Evolutionary conservation across 2,113 vertebrate species (phyloP), one percentile per base, ranked within the genome.

Genomic region (Pelecanoides urinatrix): DNA sequence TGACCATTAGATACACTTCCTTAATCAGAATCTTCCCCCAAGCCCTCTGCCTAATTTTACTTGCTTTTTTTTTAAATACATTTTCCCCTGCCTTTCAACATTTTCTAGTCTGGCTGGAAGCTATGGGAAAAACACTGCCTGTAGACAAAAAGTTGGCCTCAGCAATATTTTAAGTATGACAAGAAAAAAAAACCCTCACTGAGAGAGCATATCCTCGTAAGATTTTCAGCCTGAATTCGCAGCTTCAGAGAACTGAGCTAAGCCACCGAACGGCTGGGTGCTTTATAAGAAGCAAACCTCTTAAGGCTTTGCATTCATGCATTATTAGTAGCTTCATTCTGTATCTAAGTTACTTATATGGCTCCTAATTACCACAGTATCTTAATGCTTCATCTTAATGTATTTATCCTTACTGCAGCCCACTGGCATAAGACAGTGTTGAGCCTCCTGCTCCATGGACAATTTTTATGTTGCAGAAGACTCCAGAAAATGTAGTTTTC

Each of bases 291-390:
- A 84, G 88, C 74, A 88, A 95, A 95, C 90, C 95, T 97, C 95
- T 92, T 94, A 95, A 80, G 92, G 90, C 88, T 96, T 96, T 96
- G 95, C 96, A 97, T 96, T 97, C 90, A 97, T 96, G 92, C 96
- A 94, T 97, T 97, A 97, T 96, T 95, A 97, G 96, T 52, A 93
- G 85, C 75, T 96, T 93, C 94, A 94, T 92, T 96, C 90, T 93
- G 83, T 90, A 94, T 88, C 94, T 96, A 77, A 96, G 93, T 92
- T 94, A 90, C 96, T 96, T 96, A 83, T 84, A 58, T 30, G 52
- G 77, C 53, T 96, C 71, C 87, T 96, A 97, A 96, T 96, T 96
- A 96, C 92, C 62, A n/a, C 77, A 61, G 45, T 61, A 92, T 83
- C 90, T 92, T 96, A 96, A 96, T 95, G 79, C 90, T 78, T 90